Conservation (phyloP, 1,140 invertebrate species). For the Drosophila ambigua region DNA sequence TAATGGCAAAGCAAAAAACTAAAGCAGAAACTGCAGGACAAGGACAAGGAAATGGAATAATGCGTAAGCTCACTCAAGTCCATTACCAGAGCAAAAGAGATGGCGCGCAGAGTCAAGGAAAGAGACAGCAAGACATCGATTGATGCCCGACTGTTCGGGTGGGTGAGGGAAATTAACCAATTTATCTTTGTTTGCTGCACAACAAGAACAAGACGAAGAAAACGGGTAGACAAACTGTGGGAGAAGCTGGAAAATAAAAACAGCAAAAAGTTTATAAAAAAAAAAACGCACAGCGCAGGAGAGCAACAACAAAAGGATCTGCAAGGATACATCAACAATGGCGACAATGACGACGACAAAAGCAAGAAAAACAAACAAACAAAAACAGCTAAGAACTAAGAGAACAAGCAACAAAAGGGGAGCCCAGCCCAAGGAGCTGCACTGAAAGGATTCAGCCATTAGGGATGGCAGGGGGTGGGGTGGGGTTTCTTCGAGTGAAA, state of each 20-base stretch:
- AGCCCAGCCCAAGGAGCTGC: slow-evolving; percentile 37
- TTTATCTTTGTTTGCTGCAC: slow-evolving; percentile 83
- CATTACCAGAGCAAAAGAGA: slow-evolving; percentile 68
- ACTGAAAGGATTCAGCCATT: slow-evolving; percentile 78
- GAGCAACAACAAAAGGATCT: slow-evolving; percentile 59
- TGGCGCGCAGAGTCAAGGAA: not conserved
- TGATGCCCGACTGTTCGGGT: slow-evolving; percentile 63
- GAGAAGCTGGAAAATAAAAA: slow-evolving; percentile 35
- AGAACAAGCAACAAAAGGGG: slow-evolving; percentile 49
- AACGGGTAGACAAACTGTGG: slow-evolving; percentile 7
- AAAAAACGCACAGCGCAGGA: slow-evolving; percentile 21
- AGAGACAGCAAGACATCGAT: slow-evolving; percentile 66
- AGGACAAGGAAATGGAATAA: slow-evolving; percentile 55
- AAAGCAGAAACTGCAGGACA: slow-evolving; percentile 18
- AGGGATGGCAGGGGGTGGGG: slow-evolving; percentile 5
- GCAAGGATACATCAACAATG: slow-evolving; percentile 69
- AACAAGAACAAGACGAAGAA: slow-evolving; percentile 13
- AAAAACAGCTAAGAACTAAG: slow-evolving; percentile 11
- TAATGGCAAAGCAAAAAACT: slow-evolving; percentile 12
- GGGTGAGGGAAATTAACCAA: slow-evolving; percentile 83
- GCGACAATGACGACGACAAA: slow-evolving; percentile 63
- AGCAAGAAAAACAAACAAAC: slow-evolving; percentile 24
- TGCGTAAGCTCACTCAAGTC: slow-evolving; percentile 78
- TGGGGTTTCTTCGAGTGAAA: not conserved
- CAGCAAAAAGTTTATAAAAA: slow-evolving; percentile 74